These are phyloP conservation scores for Rhimphoctona megacephalus DNA, from an alignment of 2,888 invertebrate species.

Conservation along the genomic window DNA sequence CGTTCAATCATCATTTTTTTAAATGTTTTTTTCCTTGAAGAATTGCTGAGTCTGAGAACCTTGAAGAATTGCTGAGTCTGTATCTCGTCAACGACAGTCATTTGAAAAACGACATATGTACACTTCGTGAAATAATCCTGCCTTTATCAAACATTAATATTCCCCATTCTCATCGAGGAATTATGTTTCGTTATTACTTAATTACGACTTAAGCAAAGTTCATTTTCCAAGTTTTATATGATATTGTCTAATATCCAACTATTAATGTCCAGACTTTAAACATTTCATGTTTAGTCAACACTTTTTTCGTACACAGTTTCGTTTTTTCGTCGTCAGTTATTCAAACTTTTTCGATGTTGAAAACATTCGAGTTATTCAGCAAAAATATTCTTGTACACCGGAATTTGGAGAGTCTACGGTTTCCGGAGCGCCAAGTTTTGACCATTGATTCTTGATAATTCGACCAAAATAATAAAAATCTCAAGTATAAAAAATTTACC, in stretches of 20 bases:
- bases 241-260: not conserved
- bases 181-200: not conserved
- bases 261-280: not conserved
- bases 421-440: too few species aligned
- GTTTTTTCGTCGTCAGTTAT: too few species aligned
- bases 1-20: not conserved
- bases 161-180: constrained; percentile 12
- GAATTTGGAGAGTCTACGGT: too few species aligned
- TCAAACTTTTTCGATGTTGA: too few species aligned
- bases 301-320: too few species aligned
- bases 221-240: not conserved
- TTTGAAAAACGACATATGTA: not conserved
- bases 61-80: constrained; percentile 75
- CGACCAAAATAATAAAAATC: too few species aligned
- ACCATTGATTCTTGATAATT: too few species aligned
- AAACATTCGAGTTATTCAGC: too few species aligned
- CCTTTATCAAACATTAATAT: constrained; percentile 8
- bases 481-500: too few species aligned
- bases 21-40: constrained; percentile 60
- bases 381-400: too few species aligned
- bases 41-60: constrained; percentile 71
- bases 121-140: not conserved
- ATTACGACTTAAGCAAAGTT: not conserved
- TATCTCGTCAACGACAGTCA: constrained; percentile 72
- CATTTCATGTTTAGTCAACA: too few species aligned